Percentiles rank a stretch among this genome's conserved stretches.
These are phyloP conservation scores for Danio rerio DNA, from an alignment of 2,113 vertebrate species.

Conservation along the genomic window DNA sequence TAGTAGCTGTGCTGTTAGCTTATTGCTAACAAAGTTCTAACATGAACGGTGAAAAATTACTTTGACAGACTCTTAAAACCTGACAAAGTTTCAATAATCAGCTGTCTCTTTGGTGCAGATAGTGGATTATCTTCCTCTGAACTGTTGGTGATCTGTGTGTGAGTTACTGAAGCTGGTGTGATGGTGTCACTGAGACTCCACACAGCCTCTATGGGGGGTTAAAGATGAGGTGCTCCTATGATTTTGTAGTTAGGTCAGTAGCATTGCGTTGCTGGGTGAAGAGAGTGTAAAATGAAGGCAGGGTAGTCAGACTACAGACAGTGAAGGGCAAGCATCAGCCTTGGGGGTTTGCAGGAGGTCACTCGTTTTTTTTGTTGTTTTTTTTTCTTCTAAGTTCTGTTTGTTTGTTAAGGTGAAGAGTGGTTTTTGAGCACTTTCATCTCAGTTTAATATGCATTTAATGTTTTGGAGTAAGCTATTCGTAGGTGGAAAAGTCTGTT, in stretches of 20 bases:
- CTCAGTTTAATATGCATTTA: not conserved
- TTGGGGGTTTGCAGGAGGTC: slow-evolving; percentile 26
- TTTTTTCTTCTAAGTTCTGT: not conserved
- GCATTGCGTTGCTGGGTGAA: not conserved
- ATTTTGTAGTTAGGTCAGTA: slow-evolving; percentile 35
- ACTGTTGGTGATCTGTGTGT: slow-evolving; percentile 4
- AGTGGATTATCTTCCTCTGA: not conserved
- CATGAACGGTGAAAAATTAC: too few species aligned
- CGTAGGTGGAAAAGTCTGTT: not conserved
- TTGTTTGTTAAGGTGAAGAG: not conserved
- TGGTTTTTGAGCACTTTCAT: not conserved
- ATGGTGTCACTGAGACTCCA: slow-evolving; percentile 15
- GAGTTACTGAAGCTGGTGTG: slow-evolving; percentile 28
- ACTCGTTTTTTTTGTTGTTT: not conserved
- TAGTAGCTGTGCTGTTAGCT: too few species aligned
- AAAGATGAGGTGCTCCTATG: slow-evolving; percentile 22
- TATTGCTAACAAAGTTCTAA: too few species aligned
- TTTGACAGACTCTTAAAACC: too few species aligned
- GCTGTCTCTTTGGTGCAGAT: not conserved
- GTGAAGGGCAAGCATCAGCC: not conserved
- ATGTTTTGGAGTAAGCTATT: not conserved
- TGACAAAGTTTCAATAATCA: too few species aligned
- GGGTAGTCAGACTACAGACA: not conserved
- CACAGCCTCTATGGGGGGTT: not conserved
- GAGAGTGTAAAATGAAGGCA: slow-evolving; percentile 7